A percentile compares a stretch with the other conserved stretches of the same genome.
Evolutionary conservation across 2,888 invertebrate species (phyloP).

Genomic region (Poecilobothrus nobilitatus): DNA sequence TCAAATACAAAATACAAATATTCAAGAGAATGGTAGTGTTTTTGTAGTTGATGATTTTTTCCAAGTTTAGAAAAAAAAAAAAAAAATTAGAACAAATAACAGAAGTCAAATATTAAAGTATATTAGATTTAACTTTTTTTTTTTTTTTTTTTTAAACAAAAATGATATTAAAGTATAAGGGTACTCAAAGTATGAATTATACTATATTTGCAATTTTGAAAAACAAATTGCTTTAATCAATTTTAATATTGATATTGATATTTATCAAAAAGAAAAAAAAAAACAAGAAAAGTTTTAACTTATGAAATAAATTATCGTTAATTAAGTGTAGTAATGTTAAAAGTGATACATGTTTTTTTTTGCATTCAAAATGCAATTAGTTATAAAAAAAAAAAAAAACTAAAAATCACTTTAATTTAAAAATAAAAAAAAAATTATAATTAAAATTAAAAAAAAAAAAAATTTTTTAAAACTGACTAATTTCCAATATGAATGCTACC

Average conservation of each 20-base stretch:
- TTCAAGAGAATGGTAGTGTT: conserved; percentile 27
- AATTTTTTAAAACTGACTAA: too few relatives aligned
- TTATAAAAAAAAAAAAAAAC: background rate
- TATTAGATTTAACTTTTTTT: background rate
- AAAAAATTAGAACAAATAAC: background rate
- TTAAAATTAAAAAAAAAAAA: too few relatives aligned
- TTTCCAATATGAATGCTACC: too few relatives aligned
- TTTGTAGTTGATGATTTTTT: conserved; percentile 43
- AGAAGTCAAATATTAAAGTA: background rate
- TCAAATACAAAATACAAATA: conserved; percentile 22
- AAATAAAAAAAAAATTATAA: too few relatives aligned
- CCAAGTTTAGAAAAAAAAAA: conserved; percentile 35
- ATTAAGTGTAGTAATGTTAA: background rate
- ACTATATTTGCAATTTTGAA: background rate
- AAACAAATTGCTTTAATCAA: background rate
- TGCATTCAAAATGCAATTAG: background rate
- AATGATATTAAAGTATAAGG: background rate
- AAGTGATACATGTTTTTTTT: background rate
- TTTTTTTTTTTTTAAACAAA: background rate
- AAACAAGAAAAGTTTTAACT: background rate
- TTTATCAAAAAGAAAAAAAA: too few relatives aligned
- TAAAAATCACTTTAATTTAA: background rate
- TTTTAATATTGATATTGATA: too few relatives aligned
- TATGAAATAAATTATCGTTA: background rate
- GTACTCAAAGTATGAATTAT: background rate